Evolutionary conservation across 2,113 vertebrate species (phyloP).

Genomic region (Entelurus aequoreus): DNA sequence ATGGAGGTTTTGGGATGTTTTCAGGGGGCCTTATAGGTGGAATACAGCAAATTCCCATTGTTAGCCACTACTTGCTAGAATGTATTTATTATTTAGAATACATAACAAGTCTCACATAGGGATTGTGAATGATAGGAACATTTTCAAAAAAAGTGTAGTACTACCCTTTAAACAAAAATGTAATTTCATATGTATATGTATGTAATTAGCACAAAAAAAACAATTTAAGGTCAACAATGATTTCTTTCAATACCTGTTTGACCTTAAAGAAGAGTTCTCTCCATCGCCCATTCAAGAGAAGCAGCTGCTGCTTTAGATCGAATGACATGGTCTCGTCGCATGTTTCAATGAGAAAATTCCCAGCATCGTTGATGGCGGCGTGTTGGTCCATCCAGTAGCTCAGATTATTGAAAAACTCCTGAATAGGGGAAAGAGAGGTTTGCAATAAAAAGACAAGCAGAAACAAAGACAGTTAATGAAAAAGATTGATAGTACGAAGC

Average conservation of each 20-base stretch:
- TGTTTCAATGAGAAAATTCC: slow-evolving; percentile 96
- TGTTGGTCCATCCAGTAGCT: slow-evolving; percentile 89
- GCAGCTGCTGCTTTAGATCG: slow-evolving; percentile 92
- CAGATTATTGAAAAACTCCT: slow-evolving; percentile 77
- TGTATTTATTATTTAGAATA: too few relatives aligned
- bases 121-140: too few relatives aligned
- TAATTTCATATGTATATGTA: too few relatives aligned
- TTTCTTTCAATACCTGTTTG: slow-evolving; percentile 79
- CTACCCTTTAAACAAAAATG: too few relatives aligned
- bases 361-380: slow-evolving; percentile 93
- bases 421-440: slow-evolving; percentile 11
- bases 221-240: neutral
- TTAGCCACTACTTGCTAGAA: too few relatives aligned
- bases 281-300: slow-evolving; percentile 77
- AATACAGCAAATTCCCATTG: too few relatives aligned
- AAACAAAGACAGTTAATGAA: slow-evolving; percentile 24
- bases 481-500: slow-evolving; percentile 30
- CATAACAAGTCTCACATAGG: too few relatives aligned
- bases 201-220: too few relatives aligned
- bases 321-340: slow-evolving; percentile 90
- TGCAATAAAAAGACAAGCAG: slow-evolving; percentile 20
- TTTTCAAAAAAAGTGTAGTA: too few relatives aligned
- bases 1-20: too few relatives aligned
- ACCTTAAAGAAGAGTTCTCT: slow-evolving; percentile 78
- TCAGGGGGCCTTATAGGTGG: too few relatives aligned